These are phyloP conservation scores for Babylonia areolata DNA, from an alignment of 1,140 invertebrate genomes.

Conservation along the genomic window DNA sequence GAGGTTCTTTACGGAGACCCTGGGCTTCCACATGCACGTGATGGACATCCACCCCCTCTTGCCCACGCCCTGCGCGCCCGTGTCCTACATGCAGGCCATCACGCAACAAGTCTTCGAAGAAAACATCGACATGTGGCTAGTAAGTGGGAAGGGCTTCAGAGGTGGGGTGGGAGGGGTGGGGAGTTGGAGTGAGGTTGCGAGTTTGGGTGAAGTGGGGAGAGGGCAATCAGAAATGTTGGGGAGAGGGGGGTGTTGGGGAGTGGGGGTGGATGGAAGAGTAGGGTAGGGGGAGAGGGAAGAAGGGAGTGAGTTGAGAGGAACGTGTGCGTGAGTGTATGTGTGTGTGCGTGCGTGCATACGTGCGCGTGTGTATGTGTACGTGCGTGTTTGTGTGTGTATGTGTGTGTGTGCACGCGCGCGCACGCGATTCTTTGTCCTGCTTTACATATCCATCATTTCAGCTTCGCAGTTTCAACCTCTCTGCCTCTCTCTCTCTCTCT, in stretches of 20 bases:
- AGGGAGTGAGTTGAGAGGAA: no score
- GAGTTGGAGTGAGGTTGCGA: neutral
- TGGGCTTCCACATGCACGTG: constrained; percentile 10
- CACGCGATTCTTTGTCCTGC: no score
- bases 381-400: neutral
- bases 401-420: neutral
- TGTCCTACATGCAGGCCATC: neutral
- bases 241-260: no score
- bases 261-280: neutral
- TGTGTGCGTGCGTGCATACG: constrained; percentile 28
- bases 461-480: no score
- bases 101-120: neutral
- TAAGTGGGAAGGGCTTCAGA: neutral
- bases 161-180: neutral
- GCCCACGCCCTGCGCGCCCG: neutral
- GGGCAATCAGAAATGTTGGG: no score
- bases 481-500: no score
- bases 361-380: constrained; percentile 22
- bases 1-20: constrained; percentile 8
- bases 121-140: neutral
- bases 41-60: constrained; percentile 4
- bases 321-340: neutral
- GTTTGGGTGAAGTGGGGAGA: no score
- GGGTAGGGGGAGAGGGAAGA: no score
- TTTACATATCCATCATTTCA: no score